Evolutionary conservation across 2,113 vertebrate genomes (phyloP), one percentile per base, ranked within the genome.

Genomic region (Chascanopsetta lugubris): DNA sequence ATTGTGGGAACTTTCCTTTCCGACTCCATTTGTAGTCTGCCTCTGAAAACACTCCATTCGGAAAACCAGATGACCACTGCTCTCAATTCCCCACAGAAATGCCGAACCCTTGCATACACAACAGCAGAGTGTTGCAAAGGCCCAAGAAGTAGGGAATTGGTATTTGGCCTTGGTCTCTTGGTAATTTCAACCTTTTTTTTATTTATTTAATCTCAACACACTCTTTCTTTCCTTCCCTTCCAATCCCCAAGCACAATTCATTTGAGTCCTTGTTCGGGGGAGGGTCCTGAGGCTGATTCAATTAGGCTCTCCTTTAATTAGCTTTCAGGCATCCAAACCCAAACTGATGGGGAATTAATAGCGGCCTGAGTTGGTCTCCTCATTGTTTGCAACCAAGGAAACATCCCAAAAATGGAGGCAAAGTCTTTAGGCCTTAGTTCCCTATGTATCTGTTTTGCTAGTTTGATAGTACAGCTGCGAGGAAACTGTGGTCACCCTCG

Each of bases 281-380:
- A n/a, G 86, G 79, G 79, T 90, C 85, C 80, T 65, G 74, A 63
- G 87, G 81, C 74, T 75, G 75, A 89, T 89, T 88, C 87, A 91
- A 88, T 92, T 90, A 91, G 75, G 71, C 55, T 66, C 59, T 53
- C 49, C 76, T 89, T 89, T 90, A 92, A 90, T 90, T 91, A 89
- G 85, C 83, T 91, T 83, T 87, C 80, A 90, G 85, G 80, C 87
- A 86, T 86, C 89, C 79, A 85, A 89, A 91, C 85, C 83, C 70
- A 92, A 92, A 85, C 79, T 80, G 82, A 92, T 88, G 80, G 82
- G 73, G 82, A 89, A 91, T 89, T 88, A 91, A 91, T 89, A 87
- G 88, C 85, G 83, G 75, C 70, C 78, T 69, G 70, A 71, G 63
- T 84, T 84, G 80, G 72, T 83, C 80, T 75, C 64, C 54, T 54